phyloP scores from a whole-genome alignment of 2,888 invertebrate species.

The Lumbricus terrestris region DNA sequence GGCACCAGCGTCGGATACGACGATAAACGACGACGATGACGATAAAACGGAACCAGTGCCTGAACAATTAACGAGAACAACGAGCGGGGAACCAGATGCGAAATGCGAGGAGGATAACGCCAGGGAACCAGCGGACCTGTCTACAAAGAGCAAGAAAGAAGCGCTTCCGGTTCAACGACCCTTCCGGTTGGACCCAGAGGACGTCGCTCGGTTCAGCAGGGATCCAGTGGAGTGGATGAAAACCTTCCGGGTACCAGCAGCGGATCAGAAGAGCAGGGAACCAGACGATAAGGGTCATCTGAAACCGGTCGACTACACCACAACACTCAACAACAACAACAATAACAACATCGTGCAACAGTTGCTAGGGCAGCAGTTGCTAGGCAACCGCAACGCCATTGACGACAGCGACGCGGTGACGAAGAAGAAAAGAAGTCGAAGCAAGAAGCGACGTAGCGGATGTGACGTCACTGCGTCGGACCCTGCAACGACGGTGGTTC shows the following conservation, averaged over 20 bases:
- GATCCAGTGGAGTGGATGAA: neutral
- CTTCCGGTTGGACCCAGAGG: neutral
- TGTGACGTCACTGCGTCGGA: constrained; percentile 15
- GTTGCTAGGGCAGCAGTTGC: neutral
- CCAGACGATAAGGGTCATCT: neutral
- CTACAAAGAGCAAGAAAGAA: neutral
- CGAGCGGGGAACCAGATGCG: neutral
- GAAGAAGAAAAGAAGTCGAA: neutral
- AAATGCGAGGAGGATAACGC: neutral
- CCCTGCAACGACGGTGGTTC: neutral
- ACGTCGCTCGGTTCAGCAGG: neutral
- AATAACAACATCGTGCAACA: neutral
- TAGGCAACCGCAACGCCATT: neutral
- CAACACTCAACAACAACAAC: neutral
- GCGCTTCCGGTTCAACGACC: neutral
- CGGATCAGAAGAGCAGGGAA: neutral
- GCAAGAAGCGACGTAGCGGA: neutral
- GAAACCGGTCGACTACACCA: neutral
- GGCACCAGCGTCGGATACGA: neutral
- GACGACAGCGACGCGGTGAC: neutral
- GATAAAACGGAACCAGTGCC: constrained; percentile 15
- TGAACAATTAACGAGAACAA: neutral
- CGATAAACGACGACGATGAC: neutral
- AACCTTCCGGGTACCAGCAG: neutral
- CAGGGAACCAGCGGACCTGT: constrained; percentile 13